Conservation (phyloP, 1,140 invertebrate species). For the Trachymyrmex cornetzi region DNA sequence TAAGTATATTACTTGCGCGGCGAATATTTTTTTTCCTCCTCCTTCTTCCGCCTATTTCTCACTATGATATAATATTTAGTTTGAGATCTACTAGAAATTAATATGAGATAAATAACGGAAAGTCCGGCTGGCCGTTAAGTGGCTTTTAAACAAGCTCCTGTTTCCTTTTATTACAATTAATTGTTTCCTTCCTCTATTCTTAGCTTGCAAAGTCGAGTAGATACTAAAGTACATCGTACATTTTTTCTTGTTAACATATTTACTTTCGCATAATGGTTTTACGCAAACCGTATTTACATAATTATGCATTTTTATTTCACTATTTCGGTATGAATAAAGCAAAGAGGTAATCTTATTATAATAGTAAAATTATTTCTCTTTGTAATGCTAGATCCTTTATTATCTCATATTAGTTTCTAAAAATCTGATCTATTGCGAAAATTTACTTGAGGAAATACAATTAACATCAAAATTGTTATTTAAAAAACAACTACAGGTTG, state of each 20-base stretch:
- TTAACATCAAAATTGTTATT: background rate
- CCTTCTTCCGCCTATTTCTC: background rate
- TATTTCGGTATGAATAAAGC: background rate
- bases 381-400: background rate
- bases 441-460: background rate
- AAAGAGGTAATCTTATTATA: background rate
- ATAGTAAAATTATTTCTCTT: background rate
- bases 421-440: background rate
- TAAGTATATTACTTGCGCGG: background rate
- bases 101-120: slow-evolving; percentile 47
- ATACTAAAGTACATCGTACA: background rate
- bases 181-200: slow-evolving; percentile 56
- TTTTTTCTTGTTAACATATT: background rate
- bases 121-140: background rate
- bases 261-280: background rate
- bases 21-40: slow-evolving; percentile 21
- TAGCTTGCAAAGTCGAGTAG: slow-evolving; percentile 25
- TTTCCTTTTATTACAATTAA: slow-evolving; percentile 40
- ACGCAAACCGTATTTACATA: background rate
- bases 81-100: slow-evolving; percentile 42
- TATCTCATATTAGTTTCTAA: background rate
- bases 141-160: slow-evolving; percentile 20
- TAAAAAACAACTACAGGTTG: background rate
- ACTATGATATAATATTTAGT: background rate
- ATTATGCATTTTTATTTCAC: slow-evolving; percentile 1